phyloP scores from a whole-genome alignment of 2,113 vertebrate genomes.

The Ursus arctos region DNA sequence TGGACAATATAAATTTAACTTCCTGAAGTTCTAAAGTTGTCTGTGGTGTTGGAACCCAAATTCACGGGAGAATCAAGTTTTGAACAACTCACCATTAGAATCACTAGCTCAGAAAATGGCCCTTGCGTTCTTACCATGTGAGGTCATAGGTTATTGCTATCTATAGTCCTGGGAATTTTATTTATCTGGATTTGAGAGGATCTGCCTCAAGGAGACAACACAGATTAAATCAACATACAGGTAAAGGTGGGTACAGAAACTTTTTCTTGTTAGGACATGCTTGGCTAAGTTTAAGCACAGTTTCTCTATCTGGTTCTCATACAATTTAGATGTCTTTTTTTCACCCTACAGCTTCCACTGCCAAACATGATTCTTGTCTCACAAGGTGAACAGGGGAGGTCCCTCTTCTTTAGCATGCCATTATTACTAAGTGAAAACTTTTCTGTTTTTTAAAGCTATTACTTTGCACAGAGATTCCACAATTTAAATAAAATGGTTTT shows the following conservation, averaged over 20 bases:
- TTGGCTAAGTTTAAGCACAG: neutral
- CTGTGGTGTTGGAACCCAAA: neutral
- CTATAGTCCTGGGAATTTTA: too few relatives aligned
- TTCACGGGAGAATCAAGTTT: neutral
- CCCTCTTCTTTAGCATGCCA: neutral
- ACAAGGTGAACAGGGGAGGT: accelerated
- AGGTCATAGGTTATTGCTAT: neutral
- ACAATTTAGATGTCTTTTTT: neutral
- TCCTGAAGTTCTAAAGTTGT: neutral
- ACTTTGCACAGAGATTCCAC: neutral
- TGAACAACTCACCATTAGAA: neutral
- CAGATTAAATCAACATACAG: neutral
- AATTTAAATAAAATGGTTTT: neutral
- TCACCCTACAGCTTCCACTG: neutral
- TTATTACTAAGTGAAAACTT: neutral
- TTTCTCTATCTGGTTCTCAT: neutral
- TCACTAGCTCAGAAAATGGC: neutral
- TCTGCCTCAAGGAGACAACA: accelerated
- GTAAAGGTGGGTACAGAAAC: too few relatives aligned
- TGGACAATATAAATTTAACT: neutral
- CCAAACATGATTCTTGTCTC: neutral
- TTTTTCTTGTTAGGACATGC: neutral
- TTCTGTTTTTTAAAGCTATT: neutral
- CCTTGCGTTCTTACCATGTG: neutral
- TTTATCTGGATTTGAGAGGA: neutral